phyloP scores from a whole-genome alignment of 2,888 invertebrate genomes.

The Ashinkailepas kermadecensis region DNA sequence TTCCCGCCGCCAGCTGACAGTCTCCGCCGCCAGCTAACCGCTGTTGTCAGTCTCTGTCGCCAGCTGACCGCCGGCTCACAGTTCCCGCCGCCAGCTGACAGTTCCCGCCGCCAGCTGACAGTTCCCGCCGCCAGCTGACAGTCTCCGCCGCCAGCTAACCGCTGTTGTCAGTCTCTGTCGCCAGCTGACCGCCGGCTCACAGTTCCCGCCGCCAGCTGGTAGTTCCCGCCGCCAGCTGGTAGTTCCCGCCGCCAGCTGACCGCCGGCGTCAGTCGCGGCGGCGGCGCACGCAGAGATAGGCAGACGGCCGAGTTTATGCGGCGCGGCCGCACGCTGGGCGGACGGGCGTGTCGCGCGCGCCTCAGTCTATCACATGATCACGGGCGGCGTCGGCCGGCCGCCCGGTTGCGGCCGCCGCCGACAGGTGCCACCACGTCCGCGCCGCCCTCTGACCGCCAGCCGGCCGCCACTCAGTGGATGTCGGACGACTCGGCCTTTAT shows the following conservation, averaged over 20 bases:
- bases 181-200: too few species aligned
- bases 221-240: not conserved
- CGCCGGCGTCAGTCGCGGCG: not conserved
- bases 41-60: too few species aligned
- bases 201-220: not conserved
- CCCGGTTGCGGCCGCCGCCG: slow-evolving; percentile 28
- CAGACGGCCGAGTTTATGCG: not conserved
- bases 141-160: too few species aligned
- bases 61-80: too few species aligned
- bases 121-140: too few species aligned
- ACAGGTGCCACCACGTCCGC: slow-evolving; percentile 26
- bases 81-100: too few species aligned
- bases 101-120: too few species aligned
- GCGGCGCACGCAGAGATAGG: not conserved
- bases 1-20: too few species aligned
- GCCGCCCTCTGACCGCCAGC: slow-evolving; percentile 3
- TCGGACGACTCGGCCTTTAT: slow-evolving; percentile 17
- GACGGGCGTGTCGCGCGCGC: not conserved
- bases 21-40: too few species aligned
- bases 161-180: too few species aligned
- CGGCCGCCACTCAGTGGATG: slow-evolving; percentile 2
- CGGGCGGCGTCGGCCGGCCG: not conserved
- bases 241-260: not conserved
- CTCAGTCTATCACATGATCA: slow-evolving; percentile 8
- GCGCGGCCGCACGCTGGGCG: not conserved